Base-by-base conservation (phyloP, 2,888 invertebrate species). In the Parnassius orleans region DNA sequence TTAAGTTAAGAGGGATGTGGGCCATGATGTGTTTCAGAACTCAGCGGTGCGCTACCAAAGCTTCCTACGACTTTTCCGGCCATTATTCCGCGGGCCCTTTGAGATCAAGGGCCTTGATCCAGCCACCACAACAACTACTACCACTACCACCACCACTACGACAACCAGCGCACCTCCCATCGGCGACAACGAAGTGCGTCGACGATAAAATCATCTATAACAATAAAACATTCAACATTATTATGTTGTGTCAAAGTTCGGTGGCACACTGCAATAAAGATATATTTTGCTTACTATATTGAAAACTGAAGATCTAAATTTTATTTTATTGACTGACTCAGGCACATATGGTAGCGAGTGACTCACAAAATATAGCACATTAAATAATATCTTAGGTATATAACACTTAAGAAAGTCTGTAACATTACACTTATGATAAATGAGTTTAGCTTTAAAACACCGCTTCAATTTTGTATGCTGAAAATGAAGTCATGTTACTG, bases 21-120 rank as follows among this genome's bases (percentile, higher is more conserved):
- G 7, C 48, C 14, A 2, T 7, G n/a, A 10, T 14, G 57, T 68
- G 68, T 94, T 94, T 24, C 92, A 96, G 96, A 96, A 95, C 82
- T 94, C 96, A 5, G 96, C 96, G 43, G 93, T 95, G 68, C 93
- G 96, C 63, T 95, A 95, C 74, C 95, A 95, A 76, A 92, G 93
- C 33, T 92, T 96, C 72, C 83, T 96, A 69, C 93, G 96, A 61
- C 92, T 95, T 51, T 95, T 96, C 89, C 94, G 95, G 73, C 96
- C 96, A 3, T 84, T 95, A 65, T 93, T 96, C 80, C 93, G 95
- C 14, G 94, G 94, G n/a, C 91, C 92, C 11, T 94, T 96, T 78
- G 94, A 95, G 68, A 95, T 95, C 68, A 95, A 95, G 79, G 96
- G 95, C 5, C 90, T 94, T 58, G 93, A 94, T 69, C 93, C 93